These are phyloP conservation scores for Caenorhabditis plicata DNA, from an alignment of 2,888 invertebrate genomes.

Conservation along the genomic window DNA sequence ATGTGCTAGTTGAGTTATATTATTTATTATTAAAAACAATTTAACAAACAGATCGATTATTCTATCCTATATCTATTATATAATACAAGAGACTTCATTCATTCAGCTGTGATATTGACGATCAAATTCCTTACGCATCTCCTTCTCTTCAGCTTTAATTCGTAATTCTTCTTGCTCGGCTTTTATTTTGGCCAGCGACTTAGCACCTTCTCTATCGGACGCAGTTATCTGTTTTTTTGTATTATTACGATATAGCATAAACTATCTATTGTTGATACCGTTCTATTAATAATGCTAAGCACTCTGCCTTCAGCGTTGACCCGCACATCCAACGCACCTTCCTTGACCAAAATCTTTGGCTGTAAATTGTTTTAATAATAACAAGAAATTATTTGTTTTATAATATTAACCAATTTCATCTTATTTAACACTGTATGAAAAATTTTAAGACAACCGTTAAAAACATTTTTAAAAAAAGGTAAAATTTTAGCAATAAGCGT, in stretches of 20 bases:
- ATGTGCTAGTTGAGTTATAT: too few relatives aligned
- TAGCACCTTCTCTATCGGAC: slow-evolving; percentile 49
- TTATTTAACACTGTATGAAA: too few relatives aligned
- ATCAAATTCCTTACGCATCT: slow-evolving; percentile 34
- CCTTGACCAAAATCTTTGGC: slow-evolving; percentile 40
- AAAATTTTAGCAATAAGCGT: too few relatives aligned
- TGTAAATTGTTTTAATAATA: too few relatives aligned
- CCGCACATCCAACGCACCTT: slow-evolving; percentile 55
- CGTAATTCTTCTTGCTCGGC: slow-evolving; percentile 32
- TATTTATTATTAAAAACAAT: too few relatives aligned
- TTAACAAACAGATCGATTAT: too few relatives aligned
- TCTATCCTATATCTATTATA: background rate
- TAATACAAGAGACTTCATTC: background rate
- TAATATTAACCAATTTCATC: too few relatives aligned
- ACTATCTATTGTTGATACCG: slow-evolving; percentile 17
- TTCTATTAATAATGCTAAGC: slow-evolving; percentile 51
- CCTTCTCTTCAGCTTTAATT: slow-evolving; percentile 31
- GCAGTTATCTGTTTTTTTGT: slow-evolving; percentile 39
- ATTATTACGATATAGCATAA: background rate
- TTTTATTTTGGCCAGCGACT: slow-evolving; percentile 42
- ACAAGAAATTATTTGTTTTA: too few relatives aligned
- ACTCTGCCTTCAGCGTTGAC: slow-evolving; percentile 46
- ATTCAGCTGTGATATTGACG: slow-evolving; percentile 24
- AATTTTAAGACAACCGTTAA: too few relatives aligned
- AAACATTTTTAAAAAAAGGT: too few relatives aligned